Evolutionary conservation across 64 coral and sea anemone species (phyloP).

Genomic region (Astreopora myriophthalma): DNA sequence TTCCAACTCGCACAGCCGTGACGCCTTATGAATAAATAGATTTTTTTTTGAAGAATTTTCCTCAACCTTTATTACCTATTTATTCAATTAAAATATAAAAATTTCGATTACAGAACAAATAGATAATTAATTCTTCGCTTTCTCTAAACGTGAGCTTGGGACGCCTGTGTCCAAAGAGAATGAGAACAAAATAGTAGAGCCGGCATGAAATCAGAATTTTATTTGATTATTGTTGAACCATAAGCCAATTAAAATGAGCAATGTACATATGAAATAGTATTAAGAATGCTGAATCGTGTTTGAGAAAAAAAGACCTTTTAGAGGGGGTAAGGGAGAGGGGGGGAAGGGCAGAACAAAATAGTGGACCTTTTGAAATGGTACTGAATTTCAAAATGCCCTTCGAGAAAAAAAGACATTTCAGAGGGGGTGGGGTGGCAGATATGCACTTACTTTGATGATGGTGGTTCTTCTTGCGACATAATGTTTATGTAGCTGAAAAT

Average conservation of each 20-base stretch:
- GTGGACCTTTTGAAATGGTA: slow-evolving; percentile 63
- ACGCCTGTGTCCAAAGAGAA: no score
- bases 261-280: slow-evolving; percentile 36
- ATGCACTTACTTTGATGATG: slow-evolving; percentile 68
- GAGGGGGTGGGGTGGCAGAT: slow-evolving; percentile 57
- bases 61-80: no score
- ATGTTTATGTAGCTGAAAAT: slow-evolving; percentile 70
- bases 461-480: slow-evolving; percentile 64
- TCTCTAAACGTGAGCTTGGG: no score
- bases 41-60: no score
- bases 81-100: no score
- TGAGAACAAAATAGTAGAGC: no score
- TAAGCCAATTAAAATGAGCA: slow-evolving; percentile 62
- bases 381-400: slow-evolving; percentile 65
- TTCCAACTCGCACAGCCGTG: no score
- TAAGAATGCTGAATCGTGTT: no score
- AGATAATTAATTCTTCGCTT: no score
- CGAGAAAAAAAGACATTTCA: slow-evolving; percentile 27
- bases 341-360: slow-evolving; percentile 68
- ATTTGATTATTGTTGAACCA: slow-evolving; percentile 65
- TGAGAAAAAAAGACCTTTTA: slow-evolving; percentile 41
- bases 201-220: slow-evolving; percentile 58
- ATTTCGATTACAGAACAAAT: no score
- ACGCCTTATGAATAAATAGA: no score
- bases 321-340: no score